A percentile compares a stretch with the other conserved stretches of the same genome.
Conservation (phyloP, 2,888 invertebrate species). For the Caenorhabditis angaria region DNA sequence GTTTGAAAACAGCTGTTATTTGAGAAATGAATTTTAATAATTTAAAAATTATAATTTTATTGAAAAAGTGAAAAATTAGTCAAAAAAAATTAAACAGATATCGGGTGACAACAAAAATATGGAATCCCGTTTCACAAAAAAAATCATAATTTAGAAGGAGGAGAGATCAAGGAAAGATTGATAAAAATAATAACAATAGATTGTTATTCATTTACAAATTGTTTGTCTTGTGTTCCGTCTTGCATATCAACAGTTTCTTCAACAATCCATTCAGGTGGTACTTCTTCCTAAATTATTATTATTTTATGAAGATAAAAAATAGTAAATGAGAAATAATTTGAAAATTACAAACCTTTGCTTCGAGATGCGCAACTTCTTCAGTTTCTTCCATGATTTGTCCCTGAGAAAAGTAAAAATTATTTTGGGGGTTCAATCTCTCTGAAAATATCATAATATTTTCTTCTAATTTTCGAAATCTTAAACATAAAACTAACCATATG, state of each 20-base stretch:
- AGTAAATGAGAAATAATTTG: no score
- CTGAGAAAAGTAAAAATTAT: constrained; percentile 11
- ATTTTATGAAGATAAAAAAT: no score
- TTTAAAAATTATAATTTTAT: not conserved
- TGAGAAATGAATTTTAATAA: no score
- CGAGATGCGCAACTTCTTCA: constrained; percentile 22
- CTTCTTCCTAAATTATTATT: constrained; percentile 34
- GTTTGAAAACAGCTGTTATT: no score
- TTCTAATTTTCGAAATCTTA: not conserved
- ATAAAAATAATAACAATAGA: not conserved
- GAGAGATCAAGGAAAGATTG: not conserved
- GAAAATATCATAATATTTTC: not conserved
- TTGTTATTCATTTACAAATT: constrained; percentile 2
- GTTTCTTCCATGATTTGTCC: constrained; percentile 30
- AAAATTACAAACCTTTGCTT: constrained; percentile 16
- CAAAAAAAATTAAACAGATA: not conserved
- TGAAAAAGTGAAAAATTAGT: not conserved
- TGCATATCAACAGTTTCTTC: constrained; percentile 36
- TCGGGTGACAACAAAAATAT: not conserved
- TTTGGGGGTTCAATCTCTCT: not conserved
- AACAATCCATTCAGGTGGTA: constrained; percentile 40
- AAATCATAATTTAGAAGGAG: not conserved
- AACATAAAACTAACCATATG: constrained; percentile 32
- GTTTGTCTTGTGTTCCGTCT: constrained; percentile 7
- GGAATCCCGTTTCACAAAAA: not conserved